Base-by-base conservation (phyloP, 2,113 vertebrate genomes). In the Cepphus grylle region DNA sequence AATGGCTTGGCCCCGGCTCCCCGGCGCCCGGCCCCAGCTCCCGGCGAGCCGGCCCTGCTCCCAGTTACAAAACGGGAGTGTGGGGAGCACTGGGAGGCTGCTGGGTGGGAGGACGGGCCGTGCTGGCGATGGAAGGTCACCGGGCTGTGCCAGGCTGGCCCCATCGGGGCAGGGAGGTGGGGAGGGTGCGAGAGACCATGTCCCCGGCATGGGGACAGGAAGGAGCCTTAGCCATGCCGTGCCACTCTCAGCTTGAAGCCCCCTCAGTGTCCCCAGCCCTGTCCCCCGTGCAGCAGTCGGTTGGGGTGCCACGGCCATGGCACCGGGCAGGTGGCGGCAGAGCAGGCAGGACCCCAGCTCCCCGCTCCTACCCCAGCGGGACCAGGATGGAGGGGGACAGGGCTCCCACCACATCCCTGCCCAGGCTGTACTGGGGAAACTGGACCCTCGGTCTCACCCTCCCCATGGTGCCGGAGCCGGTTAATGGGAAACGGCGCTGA, bases 1-100 rank as follows among this genome's bases (percentile, higher is more conserved):
- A 96, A 97, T 89, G 94, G 62, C 70, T 91, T 94, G 94, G 88
- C 88, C 88, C n/a, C 30, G 15, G 78, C 77, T 67, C 53, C 45
- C 34, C 36, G 36, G 61, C 42, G 8, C 71, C 76, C 20, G 26
- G 82, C 65, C 72, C 74, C 91, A 11, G 86, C 86, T 93, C 86
- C 80, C 0, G 1, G 67, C 3, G 16, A 85, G 93, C 62, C 29
- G 1, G 62, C 58, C 61, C 49, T n/a, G 86, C 72, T 90, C 83
- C 83, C 77, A 58, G 59, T 73, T 77, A 58, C 62, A 65, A 49
- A 93, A 66, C 4, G 11, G 81, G 81, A 76, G 66, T 1, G 12
- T 3, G 18, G 52, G 76, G 72, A 95, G 61, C 43, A 23, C 47
- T 34, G 72, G 27, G 86, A 93, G 53, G 67, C 71, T 91, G 49